Evolutionary conservation across 2,797 vertebrate genomes (phyloP).

Genomic region (Onychomys leucogaster): DNA sequence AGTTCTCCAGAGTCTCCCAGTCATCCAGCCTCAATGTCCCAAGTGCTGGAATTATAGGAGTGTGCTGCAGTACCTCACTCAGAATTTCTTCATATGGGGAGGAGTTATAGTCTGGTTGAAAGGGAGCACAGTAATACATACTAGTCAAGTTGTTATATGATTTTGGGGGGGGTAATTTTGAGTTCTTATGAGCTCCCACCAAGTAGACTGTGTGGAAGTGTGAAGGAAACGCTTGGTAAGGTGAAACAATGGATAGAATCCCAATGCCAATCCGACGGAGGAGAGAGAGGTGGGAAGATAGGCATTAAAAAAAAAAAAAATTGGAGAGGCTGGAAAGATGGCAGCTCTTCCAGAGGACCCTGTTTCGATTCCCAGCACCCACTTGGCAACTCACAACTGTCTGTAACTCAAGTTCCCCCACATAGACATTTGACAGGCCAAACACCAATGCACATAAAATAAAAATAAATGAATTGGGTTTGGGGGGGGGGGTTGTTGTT

Average conservation of each 20-base stretch:
- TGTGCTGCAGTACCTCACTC: neutral
- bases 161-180: slow-evolving; percentile 3
- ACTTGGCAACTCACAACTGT: neutral
- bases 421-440: neutral
- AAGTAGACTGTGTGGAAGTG: neutral
- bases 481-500: too few species aligned
- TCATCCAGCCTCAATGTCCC: neutral
- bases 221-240: neutral
- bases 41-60: neutral
- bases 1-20: neutral
- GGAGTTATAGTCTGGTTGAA: neutral
- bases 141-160: neutral
- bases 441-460: neutral
- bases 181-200: neutral
- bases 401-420: neutral
- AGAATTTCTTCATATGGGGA: neutral
- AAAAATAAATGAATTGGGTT: neutral
- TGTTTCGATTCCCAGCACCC: neutral
- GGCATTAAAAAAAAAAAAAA: neutral
- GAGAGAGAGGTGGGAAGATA: neutral
- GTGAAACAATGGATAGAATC: slow-evolving; percentile 1
- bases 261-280: neutral
- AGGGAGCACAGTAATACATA: neutral
- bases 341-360: neutral
- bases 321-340: neutral